phyloP scores from a whole-genome alignment of 2,888 invertebrate species.

The Trypoxylon attenuatum region DNA sequence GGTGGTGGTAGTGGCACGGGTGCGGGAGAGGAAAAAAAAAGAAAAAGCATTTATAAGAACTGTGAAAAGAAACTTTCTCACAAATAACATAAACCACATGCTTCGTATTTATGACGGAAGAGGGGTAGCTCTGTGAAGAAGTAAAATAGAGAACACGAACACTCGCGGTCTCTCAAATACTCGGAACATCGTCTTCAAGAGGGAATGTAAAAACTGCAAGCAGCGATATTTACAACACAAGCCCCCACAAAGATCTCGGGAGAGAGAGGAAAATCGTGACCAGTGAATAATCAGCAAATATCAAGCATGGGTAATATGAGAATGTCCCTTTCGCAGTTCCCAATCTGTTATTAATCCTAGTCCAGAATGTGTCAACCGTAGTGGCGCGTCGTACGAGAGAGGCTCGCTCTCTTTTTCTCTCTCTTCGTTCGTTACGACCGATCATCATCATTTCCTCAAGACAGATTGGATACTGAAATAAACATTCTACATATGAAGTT shows the following conservation, averaged over 20 bases:
- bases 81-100: slow-evolving; percentile 79
- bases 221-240: slow-evolving; percentile 79
- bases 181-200: slow-evolving; percentile 9
- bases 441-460: slow-evolving; percentile 61
- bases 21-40: slow-evolving; percentile 74
- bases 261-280: slow-evolving; percentile 60
- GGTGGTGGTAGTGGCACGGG: slow-evolving; percentile 63
- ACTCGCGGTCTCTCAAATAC: slow-evolving; percentile 42
- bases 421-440: slow-evolving; percentile 15
- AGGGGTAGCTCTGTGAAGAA: slow-evolving; percentile 59
- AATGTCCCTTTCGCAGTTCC: slow-evolving; percentile 86
- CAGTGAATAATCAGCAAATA: slow-evolving; percentile 70
- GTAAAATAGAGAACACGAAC: slow-evolving; percentile 45
- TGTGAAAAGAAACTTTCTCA: slow-evolving; percentile 90
- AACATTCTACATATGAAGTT: slow-evolving; percentile 78
- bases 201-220: slow-evolving; percentile 69
- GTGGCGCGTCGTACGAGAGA: slow-evolving; percentile 27
- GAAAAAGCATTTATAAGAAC: slow-evolving; percentile 89
- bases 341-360: slow-evolving; percentile 77
- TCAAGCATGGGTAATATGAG: slow-evolving; percentile 79
- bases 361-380: slow-evolving; percentile 50
- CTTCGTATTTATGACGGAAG: slow-evolving; percentile 71
- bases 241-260: slow-evolving; percentile 74
- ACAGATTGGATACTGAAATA: slow-evolving; percentile 81
- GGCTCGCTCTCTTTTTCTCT: background rate